phyloP scores from a whole-genome alignment of 64 coral and sea anemone genomes.

The Hydrozoanthus tunicans region DNA sequence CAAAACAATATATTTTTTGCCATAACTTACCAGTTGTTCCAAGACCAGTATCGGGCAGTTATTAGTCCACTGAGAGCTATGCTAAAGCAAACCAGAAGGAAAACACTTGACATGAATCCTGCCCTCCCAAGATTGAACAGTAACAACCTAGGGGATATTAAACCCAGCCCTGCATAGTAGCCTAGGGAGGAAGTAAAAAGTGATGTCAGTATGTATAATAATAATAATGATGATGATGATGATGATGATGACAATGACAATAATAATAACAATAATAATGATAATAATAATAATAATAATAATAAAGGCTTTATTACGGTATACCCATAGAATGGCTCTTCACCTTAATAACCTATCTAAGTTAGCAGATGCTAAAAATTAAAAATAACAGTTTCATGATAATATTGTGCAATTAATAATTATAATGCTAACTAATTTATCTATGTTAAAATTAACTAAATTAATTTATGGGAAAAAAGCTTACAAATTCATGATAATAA shows the following conservation, averaged over 20 bases:
- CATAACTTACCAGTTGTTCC: slow-evolving; percentile 83
- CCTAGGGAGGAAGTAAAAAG: slow-evolving; percentile 50
- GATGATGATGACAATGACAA: not conserved
- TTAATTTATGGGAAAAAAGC: too few relatives aligned
- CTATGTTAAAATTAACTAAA: too few relatives aligned
- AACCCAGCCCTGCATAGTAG: slow-evolving; percentile 86
- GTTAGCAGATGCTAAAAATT: too few relatives aligned
- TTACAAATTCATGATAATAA: too few relatives aligned
- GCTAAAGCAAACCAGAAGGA: slow-evolving; percentile 66
- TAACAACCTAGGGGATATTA: slow-evolving; percentile 70
- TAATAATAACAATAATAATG: too few relatives aligned
- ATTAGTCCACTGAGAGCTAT: slow-evolving; percentile 40
- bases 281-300: too few relatives aligned
- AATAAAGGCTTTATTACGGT: too few relatives aligned
- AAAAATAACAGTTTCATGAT: too few relatives aligned
- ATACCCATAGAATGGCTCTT: too few relatives aligned
- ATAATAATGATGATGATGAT: not conserved
- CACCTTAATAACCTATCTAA: too few relatives aligned
- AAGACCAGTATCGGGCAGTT: slow-evolving; percentile 84
- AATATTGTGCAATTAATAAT: too few relatives aligned
- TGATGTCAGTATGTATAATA: not conserved
- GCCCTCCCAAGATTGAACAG: slow-evolving; percentile 74
- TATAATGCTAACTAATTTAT: too few relatives aligned
- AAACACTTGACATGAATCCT: slow-evolving; percentile 49
- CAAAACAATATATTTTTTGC: not conserved